Evolutionary conservation across 2,113 vertebrate species (phyloP).

Genomic region (Lanius collurio): DNA sequence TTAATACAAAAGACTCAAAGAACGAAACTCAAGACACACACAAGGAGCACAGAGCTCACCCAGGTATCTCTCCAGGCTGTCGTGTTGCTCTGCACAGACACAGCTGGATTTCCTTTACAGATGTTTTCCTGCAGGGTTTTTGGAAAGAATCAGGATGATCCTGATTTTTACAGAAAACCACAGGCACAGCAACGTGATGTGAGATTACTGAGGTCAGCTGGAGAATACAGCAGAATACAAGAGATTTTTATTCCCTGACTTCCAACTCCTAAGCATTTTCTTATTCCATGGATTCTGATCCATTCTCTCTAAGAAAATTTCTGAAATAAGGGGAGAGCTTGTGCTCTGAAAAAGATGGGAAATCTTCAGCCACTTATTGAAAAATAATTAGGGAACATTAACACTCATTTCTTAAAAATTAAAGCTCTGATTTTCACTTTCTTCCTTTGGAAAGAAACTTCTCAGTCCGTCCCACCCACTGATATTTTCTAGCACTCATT

Average conservation of each 20-base stretch:
- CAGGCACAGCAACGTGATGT: not conserved
- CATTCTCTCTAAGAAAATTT: not conserved
- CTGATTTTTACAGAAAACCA: not conserved
- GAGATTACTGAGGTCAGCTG: not conserved
- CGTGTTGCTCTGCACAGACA: not conserved
- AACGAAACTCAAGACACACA: not conserved
- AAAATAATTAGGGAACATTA: not conserved
- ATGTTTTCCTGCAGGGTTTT: not conserved
- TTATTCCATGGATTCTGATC: not conserved
- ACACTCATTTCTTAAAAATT: not conserved
- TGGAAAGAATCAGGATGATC: not conserved
- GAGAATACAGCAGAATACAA: not conserved
- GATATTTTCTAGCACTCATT: not conserved
- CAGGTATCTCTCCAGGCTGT: not conserved
- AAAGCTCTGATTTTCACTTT: not conserved
- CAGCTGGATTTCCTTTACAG: slow-evolving; percentile 18
- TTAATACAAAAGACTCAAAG: not conserved
- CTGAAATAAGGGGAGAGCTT: not conserved
- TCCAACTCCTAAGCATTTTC: not conserved
- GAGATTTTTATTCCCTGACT: not conserved
- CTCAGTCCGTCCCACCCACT: not conserved
- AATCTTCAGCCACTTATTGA: not conserved
- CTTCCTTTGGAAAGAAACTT: not conserved
- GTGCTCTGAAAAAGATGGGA: not conserved
- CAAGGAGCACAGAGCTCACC: not conserved